phyloP scores from a whole-genome alignment of 2,797 vertebrate species.

The Periparus ater region DNA sequence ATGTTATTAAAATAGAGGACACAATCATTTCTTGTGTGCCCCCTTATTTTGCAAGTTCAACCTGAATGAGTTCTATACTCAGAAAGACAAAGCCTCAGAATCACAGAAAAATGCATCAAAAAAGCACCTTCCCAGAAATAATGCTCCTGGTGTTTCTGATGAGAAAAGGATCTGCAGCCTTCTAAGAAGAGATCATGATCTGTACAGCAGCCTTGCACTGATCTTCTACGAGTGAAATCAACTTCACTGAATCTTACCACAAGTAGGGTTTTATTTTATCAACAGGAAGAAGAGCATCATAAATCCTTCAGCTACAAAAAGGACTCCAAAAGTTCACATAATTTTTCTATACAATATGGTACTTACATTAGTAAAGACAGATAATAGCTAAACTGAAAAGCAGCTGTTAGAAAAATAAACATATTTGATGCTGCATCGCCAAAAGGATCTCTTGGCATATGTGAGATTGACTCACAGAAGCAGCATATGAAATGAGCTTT shows the following conservation, averaged over 20 bases:
- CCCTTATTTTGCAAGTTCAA: neutral
- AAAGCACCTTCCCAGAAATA: neutral
- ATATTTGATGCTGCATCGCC: neutral
- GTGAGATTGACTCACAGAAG: neutral
- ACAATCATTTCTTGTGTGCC: neutral
- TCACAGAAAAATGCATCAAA: neutral
- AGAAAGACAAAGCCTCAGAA: neutral
- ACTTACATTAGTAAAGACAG: neutral
- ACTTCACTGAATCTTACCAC: neutral
- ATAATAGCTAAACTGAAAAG: neutral
- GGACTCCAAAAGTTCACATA: accelerated
- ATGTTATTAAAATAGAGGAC: neutral
- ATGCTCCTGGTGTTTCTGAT: neutral
- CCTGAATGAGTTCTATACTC: neutral
- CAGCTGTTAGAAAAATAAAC: neutral
- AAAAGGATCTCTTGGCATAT: neutral
- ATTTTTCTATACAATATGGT: neutral
- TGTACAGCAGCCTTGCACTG: neutral
- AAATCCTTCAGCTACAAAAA: neutral
- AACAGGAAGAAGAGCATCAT: neutral
- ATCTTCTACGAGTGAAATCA: neutral
- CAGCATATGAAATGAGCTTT: neutral
- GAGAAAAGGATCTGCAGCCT: neutral
- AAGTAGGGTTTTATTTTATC: neutral
- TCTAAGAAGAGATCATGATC: neutral